Evolutionary conservation across 2,888 invertebrate genomes (phyloP), one percentile per base, ranked within the genome.

Genomic region (Drosophila putrida): DNA sequence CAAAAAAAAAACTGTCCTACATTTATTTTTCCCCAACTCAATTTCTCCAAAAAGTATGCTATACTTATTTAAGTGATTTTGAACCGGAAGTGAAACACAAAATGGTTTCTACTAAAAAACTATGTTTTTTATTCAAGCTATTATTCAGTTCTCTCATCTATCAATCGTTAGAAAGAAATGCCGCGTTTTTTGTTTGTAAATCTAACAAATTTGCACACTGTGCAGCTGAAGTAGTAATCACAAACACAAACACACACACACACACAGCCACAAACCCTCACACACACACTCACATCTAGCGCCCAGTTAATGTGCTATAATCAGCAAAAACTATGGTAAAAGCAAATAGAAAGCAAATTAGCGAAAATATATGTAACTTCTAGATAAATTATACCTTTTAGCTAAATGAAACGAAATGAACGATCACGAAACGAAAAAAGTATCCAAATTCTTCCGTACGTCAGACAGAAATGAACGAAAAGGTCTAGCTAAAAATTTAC

Each of bases 401-500:
- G 83, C 83, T 78, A 78, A 77, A n/a, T n/a, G n/a, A n/a, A 49
- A 13, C n/a, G 51, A 64, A 20, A 62, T 25, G 33, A 51, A 50
- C 39, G 43, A 54, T 46, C 25, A 59, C 39, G 44, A 60, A 47
- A 59, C 39, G 44, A 60, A 47, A 82, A 82, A 75, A 81, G 76
- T 88, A 84, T 86, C 89, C 87, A 88, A 84, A 86, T 86, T 88
- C 88, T 88, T 84, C 87, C 88, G 84, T 83, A 78, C 39, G 64
- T 69, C 59, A 67, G 46, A 57, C 44, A 55, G 33, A 57, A 72
- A 83, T 55, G 43, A 43, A 71, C 36, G 64, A 81, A 75, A 69
- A 69, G 71, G 74, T 75, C 71, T 82, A 84, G 88, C 68, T 73
- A 80, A 82, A 79, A 74, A 87, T 78, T 71, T 82, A 87, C 82